These are phyloP conservation scores for Amphiura filiformis DNA, from an alignment of 35 echinoderm and acorn worm genomes.

Conservation along the genomic window DNA sequence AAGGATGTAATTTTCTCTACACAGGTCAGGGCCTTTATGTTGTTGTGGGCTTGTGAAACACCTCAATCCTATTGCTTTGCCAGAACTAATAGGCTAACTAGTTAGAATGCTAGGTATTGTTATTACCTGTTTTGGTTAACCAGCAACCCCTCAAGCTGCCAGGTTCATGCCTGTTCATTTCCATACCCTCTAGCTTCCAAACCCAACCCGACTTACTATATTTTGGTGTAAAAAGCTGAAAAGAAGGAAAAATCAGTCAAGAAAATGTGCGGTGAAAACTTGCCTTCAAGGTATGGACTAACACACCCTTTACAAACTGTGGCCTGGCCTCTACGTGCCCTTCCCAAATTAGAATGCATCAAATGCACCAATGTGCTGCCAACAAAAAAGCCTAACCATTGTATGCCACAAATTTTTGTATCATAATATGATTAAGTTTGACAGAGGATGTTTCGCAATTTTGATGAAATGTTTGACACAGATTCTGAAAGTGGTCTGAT, in stretches of 20 bases:
- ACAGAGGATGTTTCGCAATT: too few species aligned
- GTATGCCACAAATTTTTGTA: too few species aligned
- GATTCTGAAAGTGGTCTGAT: too few species aligned
- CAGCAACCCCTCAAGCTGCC: background rate
- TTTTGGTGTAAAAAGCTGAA: background rate
- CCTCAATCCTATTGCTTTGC: background rate
- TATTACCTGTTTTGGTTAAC: constrained; percentile 1
- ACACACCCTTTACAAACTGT: background rate
- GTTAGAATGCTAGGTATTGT: background rate
- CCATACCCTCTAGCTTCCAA: background rate
- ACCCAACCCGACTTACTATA: background rate
- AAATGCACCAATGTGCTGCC: too few species aligned
- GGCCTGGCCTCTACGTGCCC: background rate
- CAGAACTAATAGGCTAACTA: background rate
- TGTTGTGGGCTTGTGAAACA: background rate
- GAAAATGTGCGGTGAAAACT: background rate
- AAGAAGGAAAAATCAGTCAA: background rate
- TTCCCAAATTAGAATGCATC: background rate
- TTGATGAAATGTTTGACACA: too few species aligned
- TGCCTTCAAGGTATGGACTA: background rate
- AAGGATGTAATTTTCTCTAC: background rate
- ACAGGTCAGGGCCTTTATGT: background rate
- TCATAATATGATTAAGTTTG: too few species aligned
- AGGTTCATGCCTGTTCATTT: constrained; percentile 6
- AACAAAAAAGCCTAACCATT: too few species aligned